Percentiles rank a stretch among this genome's conserved stretches.
Conservation (phyloP, 2,113 vertebrate genomes). For the Triplophysa tibetana region DNA sequence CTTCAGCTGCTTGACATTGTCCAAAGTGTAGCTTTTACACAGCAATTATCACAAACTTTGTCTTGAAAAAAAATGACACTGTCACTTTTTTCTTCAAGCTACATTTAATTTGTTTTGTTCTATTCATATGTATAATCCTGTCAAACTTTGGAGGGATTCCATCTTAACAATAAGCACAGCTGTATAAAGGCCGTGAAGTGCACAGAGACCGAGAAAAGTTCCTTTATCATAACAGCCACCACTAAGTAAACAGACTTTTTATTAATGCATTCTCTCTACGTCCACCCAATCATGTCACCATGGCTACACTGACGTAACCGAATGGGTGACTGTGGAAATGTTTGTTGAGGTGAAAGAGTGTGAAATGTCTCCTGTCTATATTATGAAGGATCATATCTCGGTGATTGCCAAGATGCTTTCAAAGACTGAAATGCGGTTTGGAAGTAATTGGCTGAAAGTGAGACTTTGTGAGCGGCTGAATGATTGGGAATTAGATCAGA, state of each 20-base stretch:
- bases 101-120: neutral
- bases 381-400: conserved; percentile 48
- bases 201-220: conserved; percentile 9
- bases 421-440: conserved; percentile 6
- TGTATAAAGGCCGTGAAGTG: neutral
- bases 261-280: conserved; percentile 38
- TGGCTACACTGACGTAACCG: conserved; percentile 49
- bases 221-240: neutral
- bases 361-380: conserved; percentile 42
- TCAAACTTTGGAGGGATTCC: neutral
- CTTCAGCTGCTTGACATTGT: too few species aligned
- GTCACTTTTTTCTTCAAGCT: neutral
- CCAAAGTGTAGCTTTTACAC: too few species aligned
- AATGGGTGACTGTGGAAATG: conserved; percentile 46
- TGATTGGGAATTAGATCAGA: conserved; percentile 35
- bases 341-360: conserved; percentile 47
- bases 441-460: conserved; percentile 5
- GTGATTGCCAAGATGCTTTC: conserved; percentile 27
- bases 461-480: conserved; percentile 5
- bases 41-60: too few species aligned
- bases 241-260: conserved; percentile 33
- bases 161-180: neutral
- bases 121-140: neutral
- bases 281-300: conserved; percentile 47
- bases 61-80: too few species aligned